Evolutionary conservation across 2,113 vertebrate species (phyloP).

Genomic region (Nibea coibor): DNA sequence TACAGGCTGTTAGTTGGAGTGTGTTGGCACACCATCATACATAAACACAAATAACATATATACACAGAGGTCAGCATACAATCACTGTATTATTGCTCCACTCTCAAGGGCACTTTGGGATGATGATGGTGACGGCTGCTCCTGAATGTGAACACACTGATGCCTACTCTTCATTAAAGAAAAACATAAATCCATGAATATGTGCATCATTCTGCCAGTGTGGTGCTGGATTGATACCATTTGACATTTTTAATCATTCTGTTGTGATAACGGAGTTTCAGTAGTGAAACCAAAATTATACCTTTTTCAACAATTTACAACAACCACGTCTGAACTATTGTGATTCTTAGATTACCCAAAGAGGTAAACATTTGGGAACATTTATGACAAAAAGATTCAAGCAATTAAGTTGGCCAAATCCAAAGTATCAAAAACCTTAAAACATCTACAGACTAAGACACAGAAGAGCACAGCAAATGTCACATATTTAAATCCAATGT

Average conservation of each 20-base stretch:
- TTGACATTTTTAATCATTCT: too few relatives aligned
- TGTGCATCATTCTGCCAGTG: neutral
- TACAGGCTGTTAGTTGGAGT: conserved; percentile 27
- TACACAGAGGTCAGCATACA: neutral
- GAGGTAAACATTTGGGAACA: too few relatives aligned
- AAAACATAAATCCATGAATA: neutral
- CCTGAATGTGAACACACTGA: neutral
- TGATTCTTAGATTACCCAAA: too few relatives aligned
- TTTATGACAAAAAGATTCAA: too few relatives aligned
- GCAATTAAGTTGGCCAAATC: neutral
- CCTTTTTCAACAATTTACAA: neutral
- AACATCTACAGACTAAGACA: too few relatives aligned
- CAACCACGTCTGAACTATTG: too few relatives aligned
- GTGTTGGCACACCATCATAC: neutral
- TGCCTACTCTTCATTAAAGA: neutral
- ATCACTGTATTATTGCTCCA: neutral
- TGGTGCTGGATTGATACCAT: neutral
- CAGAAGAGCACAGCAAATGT: too few relatives aligned
- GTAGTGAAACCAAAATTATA: neutral
- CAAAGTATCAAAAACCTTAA: neutral
- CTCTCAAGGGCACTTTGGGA: neutral
- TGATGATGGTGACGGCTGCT: neutral
- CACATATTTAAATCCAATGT: too few relatives aligned
- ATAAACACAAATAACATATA: neutral
- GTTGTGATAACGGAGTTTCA: neutral